Evolutionary conservation across 2,888 invertebrate species (phyloP), one percentile per base, ranked within the genome.

Genomic region (Rugalucina vietnamica): DNA sequence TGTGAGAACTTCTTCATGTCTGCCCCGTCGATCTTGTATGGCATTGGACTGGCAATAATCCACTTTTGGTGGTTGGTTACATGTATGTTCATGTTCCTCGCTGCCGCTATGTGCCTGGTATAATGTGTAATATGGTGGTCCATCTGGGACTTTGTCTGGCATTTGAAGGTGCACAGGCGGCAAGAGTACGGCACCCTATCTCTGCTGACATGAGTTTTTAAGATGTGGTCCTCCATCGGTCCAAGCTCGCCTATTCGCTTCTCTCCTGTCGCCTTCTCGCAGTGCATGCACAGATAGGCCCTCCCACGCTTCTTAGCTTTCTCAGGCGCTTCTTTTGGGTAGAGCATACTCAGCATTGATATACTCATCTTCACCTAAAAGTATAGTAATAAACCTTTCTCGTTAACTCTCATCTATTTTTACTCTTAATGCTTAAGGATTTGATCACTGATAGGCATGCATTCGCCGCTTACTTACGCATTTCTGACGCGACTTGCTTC

Each of bases 161-260:
- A 54, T n/a, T 54, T 54, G 54, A 54, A 54, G n/a, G 54, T 54
- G n/a, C 54, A 54, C n/a, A 54, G 54, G 21, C 54, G 54, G 54
- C 54, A 54, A n/a, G 14, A 54, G n/a, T 18, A 54, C n/a, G 54
- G 54, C n/a, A 54, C 54, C 54, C 54, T 54, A 21, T 54, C 54
- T n/a, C 54, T 8, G 54, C 54, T 54, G 14, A 54, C 54, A 21
- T 54, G 54, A 21, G 8, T 21, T 21, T 54, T 54, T n/a, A 54
- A n/a, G 5, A 54, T n/a, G n/a, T 54, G 54, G 54, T 54, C 54
- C 54, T 54, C 21, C 54, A 54, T 54, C 21, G 54, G 54, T n/a
- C 54, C 54, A 18, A 54, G 54, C 54, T 54, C 54, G 14, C 54
- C 54, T 4, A 21, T 54, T n/a, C 54, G 8, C n/a, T 4, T 54